Evolutionary conservation across 1,140 invertebrate species (phyloP), one percentile per base, ranked within the genome.

Genomic region (Uloborus diversus): DNA sequence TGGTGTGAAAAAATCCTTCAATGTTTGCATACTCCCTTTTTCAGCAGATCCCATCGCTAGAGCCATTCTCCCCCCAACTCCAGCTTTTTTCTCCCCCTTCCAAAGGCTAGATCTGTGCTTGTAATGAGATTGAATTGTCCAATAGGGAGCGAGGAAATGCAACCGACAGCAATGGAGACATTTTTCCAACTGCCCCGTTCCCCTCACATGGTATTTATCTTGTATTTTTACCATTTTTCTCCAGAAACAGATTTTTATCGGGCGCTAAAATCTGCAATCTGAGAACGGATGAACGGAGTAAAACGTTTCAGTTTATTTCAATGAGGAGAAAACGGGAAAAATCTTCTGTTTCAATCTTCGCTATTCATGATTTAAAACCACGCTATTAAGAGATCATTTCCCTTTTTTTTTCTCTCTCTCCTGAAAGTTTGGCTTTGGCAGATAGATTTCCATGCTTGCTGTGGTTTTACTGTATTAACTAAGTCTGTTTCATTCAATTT

Each of bases 121-220:
- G 71, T 75, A 75, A 75, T 75, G 71, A 75, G 71, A 75, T 75
- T 75, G 71, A 64, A 75, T 75, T 75, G 71, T 64, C 71, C 71
- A 75, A 75, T 75, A 51, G 71, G 71, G 71, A 42, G 64, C 57
- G 57, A 57, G 69, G 42, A 47, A 70, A 42, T 4, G 68, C 42
- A 30, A 47, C 71, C 64, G 71, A 75, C 71, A 75, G 61, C 33
- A 64, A 75, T 75, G 59, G 59, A 75, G 71, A 75, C 56, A 42
- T 75, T 53, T 75, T 47, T 57, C 28, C 25, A 42, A 30, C 69
- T n/a, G 20, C 53, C 59, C 49, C 57, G 37, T 59, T 59, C 37
- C 35, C 56, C 33, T 61, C 14, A 28, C 1, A 47, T 51, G 32
- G 27, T 28, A 23, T 49, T 66, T 66, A 28, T 49, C 30, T 49